Evolutionary conservation across 2,888 invertebrate species (phyloP), one percentile per base, ranked within the genome.

Genomic region (Leptinotarsa rubiginosa): DNA sequence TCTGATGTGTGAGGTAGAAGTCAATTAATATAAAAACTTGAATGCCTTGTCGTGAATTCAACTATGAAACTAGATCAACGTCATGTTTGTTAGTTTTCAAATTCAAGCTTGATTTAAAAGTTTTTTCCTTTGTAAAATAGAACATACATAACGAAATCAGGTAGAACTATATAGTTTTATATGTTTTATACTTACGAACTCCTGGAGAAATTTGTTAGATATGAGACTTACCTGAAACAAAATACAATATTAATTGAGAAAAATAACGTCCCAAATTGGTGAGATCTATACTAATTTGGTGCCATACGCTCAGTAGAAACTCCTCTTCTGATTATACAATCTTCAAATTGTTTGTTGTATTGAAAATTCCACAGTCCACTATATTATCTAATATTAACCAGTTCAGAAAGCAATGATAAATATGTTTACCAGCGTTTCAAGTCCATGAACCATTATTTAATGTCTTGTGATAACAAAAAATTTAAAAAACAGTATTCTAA

Each of bases 401-500:
- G n/a, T 56, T 56, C 20, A 18, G 54, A 56, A 56, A 16, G 56
- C 13, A 20, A 22, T 56, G 56, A 56, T 56, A 56, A 56, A 56
- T 56, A 56, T 22, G 20, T 22, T 56, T 56, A 56, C 56, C 4
- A 56, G 22, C 22, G 22, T 20, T 56, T 22, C 15, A 22, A 56
- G 56, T 15, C 22, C 56, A 25, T 25, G 56, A 56, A 56, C 56
- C 22, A 22, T 56, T 56, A 56, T 56, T 13, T 56, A 56, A 56
- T 15, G 56, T 56, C 22, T 22, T 12, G 56, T 5, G 56, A 56
- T 56, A 56, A 56, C 56, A 13, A 56, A 56, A 56, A 56, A 20
- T 56, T 31, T 50, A 50, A 56, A 56, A 56, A 56, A 22, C 22
- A 56, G 18, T 4, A 22, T 56, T 22, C 13, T 56, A 22, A 56